These are phyloP conservation scores for Eupithecia vulgata DNA, from an alignment of 2,888 invertebrate genomes.

Conservation along the genomic window DNA sequence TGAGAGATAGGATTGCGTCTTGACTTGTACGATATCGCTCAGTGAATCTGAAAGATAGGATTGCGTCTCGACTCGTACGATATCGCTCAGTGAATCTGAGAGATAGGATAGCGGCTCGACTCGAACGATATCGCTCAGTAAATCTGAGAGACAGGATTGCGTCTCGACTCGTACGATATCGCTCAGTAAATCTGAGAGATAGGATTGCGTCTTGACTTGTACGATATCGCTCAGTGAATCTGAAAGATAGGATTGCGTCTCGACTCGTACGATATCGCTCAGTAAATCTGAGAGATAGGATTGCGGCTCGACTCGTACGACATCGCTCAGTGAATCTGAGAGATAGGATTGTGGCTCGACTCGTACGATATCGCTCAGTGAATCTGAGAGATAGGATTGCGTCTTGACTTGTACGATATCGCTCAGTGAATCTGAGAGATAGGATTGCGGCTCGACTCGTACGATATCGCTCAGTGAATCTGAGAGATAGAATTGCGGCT, in stretches of 20 bases:
- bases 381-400: no score
- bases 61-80: slow-evolving; percentile 1
- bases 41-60: no score
- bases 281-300: no score
- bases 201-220: slow-evolving; percentile 1
- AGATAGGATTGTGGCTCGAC: no score
- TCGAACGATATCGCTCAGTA: background rate
- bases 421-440: slow-evolving; percentile 5
- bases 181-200: slow-evolving; percentile 2
- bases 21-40: background rate
- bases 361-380: slow-evolving; percentile 1
- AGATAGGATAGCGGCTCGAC: no score
- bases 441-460: slow-evolving; percentile 6
- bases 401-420: background rate
- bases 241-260: no score
- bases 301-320: slow-evolving; percentile 1
- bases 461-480: background rate
- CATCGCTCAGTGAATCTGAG: background rate
- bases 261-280: slow-evolving; percentile 1
- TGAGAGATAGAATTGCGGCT: no score
- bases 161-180: background rate
- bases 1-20: no score
- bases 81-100: background rate
- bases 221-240: background rate
- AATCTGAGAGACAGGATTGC: no score